Evolutionary conservation across 2,888 invertebrate species (phyloP).

Genomic region (Dascillus cervinus): DNA sequence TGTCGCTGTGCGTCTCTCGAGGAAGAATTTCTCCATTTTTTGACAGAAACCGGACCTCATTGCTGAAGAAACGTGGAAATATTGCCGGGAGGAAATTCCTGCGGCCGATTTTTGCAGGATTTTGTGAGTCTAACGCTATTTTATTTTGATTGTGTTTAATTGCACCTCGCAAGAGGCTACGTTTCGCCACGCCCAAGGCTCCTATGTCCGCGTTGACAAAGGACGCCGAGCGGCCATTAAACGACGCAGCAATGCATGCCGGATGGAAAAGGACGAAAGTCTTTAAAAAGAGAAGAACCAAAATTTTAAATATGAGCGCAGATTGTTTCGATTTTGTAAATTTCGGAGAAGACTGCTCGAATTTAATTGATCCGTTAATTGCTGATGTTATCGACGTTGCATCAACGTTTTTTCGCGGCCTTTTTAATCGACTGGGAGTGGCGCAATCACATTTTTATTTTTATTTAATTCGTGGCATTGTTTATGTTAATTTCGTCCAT

Average conservation of each 20-base stretch:
- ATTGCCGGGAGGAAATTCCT: too few species aligned
- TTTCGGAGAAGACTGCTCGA: slow-evolving; percentile 9
- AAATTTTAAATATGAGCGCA: slow-evolving; percentile 5
- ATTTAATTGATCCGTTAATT: slow-evolving; percentile 15
- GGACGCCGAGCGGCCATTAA: slow-evolving; percentile 21
- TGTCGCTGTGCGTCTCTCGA: slow-evolving; percentile 17
- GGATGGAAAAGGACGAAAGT: slow-evolving; percentile 16
- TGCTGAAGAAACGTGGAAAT: too few species aligned
- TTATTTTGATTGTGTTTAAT: too few species aligned
- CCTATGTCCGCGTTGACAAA: slow-evolving; percentile 33
- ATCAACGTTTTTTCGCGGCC: slow-evolving; percentile 10
- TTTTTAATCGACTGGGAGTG: slow-evolving; percentile 14
- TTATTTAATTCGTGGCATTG: too few species aligned
- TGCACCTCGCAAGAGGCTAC: slow-evolving; percentile 22
- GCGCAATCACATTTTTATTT: too few species aligned
- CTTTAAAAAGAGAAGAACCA: slow-evolving; percentile 10
- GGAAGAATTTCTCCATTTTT: too few species aligned
- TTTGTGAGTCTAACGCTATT: too few species aligned
- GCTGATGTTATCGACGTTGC: slow-evolving; percentile 15
- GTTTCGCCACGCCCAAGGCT: slow-evolving; percentile 34
- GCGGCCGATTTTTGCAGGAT: too few species aligned
- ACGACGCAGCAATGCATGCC: slow-evolving; percentile 14
- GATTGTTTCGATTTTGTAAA: slow-evolving; percentile 10
- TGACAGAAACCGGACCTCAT: too few species aligned
- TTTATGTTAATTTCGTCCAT: too few species aligned